Base-by-base conservation (phyloP, 2,888 invertebrate genomes). In the Drosophila pegasa region DNA sequence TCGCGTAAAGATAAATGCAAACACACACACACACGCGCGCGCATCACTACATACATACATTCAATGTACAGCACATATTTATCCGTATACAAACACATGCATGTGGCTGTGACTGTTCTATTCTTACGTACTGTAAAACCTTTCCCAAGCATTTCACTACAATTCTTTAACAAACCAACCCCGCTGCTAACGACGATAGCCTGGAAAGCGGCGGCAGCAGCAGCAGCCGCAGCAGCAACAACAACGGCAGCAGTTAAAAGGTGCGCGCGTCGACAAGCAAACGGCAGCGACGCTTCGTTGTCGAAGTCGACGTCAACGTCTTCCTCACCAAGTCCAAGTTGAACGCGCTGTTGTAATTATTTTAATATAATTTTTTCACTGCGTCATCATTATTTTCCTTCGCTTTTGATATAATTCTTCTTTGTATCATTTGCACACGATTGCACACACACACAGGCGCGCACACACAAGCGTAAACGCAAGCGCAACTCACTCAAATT, bases 311-410 rank as follows among this genome's bases (percentile, higher is more conserved):
- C 63, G 62, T 47, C 63, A 59, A 72, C 80, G 62, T 80, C 78
- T 81, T 80, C 78, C 78, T 80, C 70, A 77, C 80, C 71, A 63
- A 76, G 74, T 71, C 80, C 74, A 74, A 79, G 77, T 78, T 80
- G 79, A 78, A 80, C 75, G 77, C 79, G 79, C 86, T 83, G 79
- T 85, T 85, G 85, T 85, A 85, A 85, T 85, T 85, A 85, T 85
- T 85, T 88, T 83, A 86, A 87, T 85, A 86, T 78, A 78, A 71
- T 83, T 82, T 82, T 83, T 86, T 86, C 80, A 80, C 84, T 88
- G 88, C 86, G 86, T 86, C 86, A 86, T 88, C 88, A 86, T 86
- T 88, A 86, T 86, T 86, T 86, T 86, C 81, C 75, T 87, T 86
- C 55, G 80, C 84, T 76, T 87, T 84, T 84, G 83, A 84, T 87